phyloP scores from a whole-genome alignment of 2,888 invertebrate species.

The Mythimna loreyi region DNA sequence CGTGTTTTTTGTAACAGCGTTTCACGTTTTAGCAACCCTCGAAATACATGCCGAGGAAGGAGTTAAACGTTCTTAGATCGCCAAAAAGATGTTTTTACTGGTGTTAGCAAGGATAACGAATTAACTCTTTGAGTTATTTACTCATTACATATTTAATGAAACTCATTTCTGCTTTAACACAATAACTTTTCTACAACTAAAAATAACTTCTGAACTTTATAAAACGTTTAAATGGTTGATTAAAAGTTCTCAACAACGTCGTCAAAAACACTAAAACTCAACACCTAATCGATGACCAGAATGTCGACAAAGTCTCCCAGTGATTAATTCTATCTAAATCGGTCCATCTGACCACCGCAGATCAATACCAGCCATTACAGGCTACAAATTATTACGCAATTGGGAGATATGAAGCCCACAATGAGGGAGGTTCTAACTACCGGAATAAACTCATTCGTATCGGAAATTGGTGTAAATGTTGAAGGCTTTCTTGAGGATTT shows the following conservation, averaged over 20 bases:
- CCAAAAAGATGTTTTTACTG: neutral
- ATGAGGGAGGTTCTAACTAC: slow-evolving; percentile 45
- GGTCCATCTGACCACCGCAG: slow-evolving; percentile 45
- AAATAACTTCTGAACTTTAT: neutral
- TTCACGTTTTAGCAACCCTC: neutral
- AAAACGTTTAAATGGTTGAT: neutral
- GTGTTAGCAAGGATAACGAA: neutral
- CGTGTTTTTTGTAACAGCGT: slow-evolving; percentile 22
- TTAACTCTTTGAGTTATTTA: neutral
- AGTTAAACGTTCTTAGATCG: neutral
- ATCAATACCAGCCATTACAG: slow-evolving; percentile 56
- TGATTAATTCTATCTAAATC: slow-evolving; percentile 58
- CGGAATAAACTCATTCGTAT: slow-evolving; percentile 52
- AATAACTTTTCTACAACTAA: neutral
- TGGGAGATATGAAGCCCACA: slow-evolving; percentile 50
- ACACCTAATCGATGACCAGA: slow-evolving; percentile 42
- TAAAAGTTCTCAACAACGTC: slow-evolving; percentile 4
- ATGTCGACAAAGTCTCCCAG: slow-evolving; percentile 44
- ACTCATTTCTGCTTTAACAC: neutral
- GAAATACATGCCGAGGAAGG: neutral
- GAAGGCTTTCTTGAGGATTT: slow-evolving; percentile 19
- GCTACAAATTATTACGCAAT: slow-evolving; percentile 55
- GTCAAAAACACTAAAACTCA: slow-evolving; percentile 30
- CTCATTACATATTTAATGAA: neutral
- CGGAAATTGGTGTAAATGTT: slow-evolving; percentile 47